phyloP scores from a whole-genome alignment of 1,140 invertebrate genomes.

The Drosophila athabasca region DNA sequence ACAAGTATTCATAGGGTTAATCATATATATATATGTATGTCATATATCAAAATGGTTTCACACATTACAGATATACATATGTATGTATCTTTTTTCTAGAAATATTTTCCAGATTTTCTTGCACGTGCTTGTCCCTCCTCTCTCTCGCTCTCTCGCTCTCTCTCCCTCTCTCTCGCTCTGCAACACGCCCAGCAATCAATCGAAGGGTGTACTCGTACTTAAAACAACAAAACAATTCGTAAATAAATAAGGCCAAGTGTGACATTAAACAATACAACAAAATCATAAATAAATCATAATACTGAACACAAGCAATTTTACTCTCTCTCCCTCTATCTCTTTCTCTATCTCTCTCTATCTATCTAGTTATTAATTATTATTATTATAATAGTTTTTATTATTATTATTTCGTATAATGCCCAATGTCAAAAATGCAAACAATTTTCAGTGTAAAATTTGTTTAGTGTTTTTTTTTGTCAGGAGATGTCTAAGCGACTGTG shows the following conservation, averaged over 20 bases:
- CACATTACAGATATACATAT: constrained; percentile 41
- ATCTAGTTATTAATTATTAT: constrained; percentile 34
- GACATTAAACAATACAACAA: constrained; percentile 39
- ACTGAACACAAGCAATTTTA: constrained; percentile 73
- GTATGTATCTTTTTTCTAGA: constrained; percentile 38
- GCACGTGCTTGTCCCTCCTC: constrained; percentile 5
- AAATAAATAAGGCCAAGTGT: constrained; percentile 46
- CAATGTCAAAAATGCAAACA: constrained; percentile 52
- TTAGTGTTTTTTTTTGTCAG: constrained; percentile 12
- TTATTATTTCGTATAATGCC: constrained; percentile 29
- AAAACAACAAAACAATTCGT: constrained; percentile 46
- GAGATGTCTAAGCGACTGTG: neutral
- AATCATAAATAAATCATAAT: constrained; percentile 64
- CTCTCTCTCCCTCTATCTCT: neutral
- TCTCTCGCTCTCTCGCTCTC: constrained; percentile 23
- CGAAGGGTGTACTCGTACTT: constrained; percentile 3
- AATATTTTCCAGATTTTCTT: constrained; percentile 10
- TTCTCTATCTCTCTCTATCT: constrained; percentile 19
- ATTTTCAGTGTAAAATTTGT: constrained; percentile 37
- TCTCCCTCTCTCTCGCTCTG: neutral
- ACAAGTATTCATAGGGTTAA: constrained; percentile 58
- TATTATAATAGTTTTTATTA: constrained; percentile 31
- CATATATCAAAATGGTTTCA: constrained; percentile 46
- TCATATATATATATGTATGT: constrained; percentile 45
- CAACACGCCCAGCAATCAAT: constrained; percentile 49